Percentiles rank a stretch among this genome's conserved stretches.
phyloP scores from a whole-genome alignment of 2,888 invertebrate genomes.

The Mythimna ferrago region DNA sequence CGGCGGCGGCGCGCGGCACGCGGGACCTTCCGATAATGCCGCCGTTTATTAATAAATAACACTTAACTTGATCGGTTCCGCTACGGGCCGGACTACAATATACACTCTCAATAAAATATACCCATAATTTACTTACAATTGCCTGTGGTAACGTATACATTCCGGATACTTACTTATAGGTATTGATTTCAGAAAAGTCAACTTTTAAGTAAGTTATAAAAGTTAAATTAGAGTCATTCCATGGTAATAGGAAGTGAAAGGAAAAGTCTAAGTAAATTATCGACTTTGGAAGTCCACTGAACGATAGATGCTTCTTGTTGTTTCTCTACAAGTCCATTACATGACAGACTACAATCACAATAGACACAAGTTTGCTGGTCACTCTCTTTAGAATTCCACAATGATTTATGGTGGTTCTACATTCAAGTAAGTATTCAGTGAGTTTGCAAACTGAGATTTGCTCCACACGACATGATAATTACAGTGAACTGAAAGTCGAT shows the following conservation, averaged over 20 bases:
- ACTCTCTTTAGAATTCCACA: neutral
- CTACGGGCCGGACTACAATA: conserved; percentile 22
- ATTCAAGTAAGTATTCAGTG: no score
- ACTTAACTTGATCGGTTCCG: conserved; percentile 51
- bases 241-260: conserved; percentile 15
- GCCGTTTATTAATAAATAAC: conserved; percentile 60
- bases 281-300: conserved; percentile 9
- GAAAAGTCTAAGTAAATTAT: conserved; percentile 24
- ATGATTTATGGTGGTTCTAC: neutral
- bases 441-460: neutral
- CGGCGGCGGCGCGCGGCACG: neutral
- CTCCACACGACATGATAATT: neutral
- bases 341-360: neutral
- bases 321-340: neutral
- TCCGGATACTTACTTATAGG: neutral
- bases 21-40: conserved; percentile 32
- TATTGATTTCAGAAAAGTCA: conserved; percentile 39
- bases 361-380: neutral
- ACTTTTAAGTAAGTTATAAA: conserved; percentile 37
- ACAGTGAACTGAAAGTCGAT: neutral
- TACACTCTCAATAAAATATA: conserved; percentile 10
- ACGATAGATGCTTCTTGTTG: neutral
- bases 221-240: conserved; percentile 30
- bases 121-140: conserved; percentile 18
- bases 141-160: neutral